Percentiles rank a stretch among this genome's conserved stretches.
These are phyloP conservation scores for Halichondria panicea DNA, from an alignment of 37 sponge, comb jelly and placozoan species.

Conservation along the genomic window DNA sequence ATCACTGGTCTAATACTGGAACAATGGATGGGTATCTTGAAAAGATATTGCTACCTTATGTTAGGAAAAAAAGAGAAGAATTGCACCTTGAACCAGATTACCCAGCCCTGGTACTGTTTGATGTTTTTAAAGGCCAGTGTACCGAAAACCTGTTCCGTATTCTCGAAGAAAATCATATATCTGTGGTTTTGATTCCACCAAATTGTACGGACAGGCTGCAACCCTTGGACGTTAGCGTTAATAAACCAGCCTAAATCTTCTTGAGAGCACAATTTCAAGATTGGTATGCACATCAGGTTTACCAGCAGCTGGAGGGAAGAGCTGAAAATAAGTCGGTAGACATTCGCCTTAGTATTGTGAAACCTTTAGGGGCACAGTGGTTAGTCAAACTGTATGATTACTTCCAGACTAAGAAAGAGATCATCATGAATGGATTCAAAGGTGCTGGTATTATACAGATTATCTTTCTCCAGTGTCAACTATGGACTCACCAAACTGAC, in stretches of 20 bases:
- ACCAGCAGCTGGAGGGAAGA: not conserved
- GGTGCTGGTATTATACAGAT: not conserved
- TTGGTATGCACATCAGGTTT: not conserved
- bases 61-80: not conserved
- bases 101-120: not conserved
- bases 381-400: not conserved
- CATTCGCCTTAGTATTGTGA: not conserved
- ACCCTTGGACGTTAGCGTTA: not conserved
- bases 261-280: not conserved
- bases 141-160: not conserved
- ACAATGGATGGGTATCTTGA: not conserved
- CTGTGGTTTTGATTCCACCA: not conserved
- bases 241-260: not conserved
- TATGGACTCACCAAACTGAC: no score
- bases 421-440: not conserved
- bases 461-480: no score
- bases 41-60: not conserved
- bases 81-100: not conserved
- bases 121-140: not conserved
- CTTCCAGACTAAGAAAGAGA: not conserved
- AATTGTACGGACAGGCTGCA: no score
- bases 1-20: not conserved
- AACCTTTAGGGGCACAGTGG: not conserved
- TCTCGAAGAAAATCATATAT: not conserved
- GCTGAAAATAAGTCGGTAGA: not conserved